phyloP scores from a whole-genome alignment of 2,888 invertebrate species.

The Tipula confusa region DNA sequence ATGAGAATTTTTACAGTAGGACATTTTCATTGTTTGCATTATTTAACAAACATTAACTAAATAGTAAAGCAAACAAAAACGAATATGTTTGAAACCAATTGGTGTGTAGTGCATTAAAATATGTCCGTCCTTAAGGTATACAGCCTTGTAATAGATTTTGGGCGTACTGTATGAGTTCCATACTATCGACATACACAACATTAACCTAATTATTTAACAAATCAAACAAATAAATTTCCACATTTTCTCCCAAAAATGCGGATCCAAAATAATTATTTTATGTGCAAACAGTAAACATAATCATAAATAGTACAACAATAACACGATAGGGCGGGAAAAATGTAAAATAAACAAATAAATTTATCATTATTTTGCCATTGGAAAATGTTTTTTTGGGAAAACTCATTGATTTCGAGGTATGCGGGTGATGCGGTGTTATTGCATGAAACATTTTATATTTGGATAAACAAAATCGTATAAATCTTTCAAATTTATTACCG shows the following conservation, averaged over 20 bases:
- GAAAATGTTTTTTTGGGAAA: not conserved
- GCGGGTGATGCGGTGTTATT: not conserved
- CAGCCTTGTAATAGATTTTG: no score
- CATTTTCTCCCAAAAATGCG: not conserved
- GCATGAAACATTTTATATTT: not conserved
- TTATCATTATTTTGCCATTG: not conserved
- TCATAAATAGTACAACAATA: not conserved
- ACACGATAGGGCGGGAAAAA: not conserved
- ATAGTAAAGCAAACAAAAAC: not conserved
- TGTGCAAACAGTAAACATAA: not conserved
- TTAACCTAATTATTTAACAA: not conserved
- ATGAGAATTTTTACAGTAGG: not conserved
- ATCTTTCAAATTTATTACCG: not conserved
- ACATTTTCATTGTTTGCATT: not conserved
- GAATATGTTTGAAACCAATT: not conserved
- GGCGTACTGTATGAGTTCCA: no score
- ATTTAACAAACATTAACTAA: not conserved
- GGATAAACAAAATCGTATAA: not conserved
- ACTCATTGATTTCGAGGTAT: not conserved
- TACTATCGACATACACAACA: not conserved
- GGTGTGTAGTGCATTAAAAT: not conserved
- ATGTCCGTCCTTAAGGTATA: not conserved
- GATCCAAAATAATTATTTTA: not conserved
- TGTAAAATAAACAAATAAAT: not conserved
- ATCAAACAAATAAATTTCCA: not conserved